Base-by-base conservation (phyloP, 2,113 vertebrate genomes). In the Scolopax mira region DNA sequence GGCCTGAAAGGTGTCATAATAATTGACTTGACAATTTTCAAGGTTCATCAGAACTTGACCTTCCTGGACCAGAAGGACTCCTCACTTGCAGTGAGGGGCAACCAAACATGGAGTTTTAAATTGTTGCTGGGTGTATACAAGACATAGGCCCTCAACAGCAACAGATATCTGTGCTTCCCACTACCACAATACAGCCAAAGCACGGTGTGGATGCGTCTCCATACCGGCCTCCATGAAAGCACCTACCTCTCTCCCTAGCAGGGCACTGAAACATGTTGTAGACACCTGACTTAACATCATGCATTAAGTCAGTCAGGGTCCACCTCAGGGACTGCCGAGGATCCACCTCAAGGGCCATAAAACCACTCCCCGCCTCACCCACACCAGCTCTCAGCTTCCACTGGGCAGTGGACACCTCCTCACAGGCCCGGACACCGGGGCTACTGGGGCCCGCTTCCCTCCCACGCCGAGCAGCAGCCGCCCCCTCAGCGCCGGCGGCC, bases 201-300 rank as follows among this genome's bases (percentile, higher is more conserved):
- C 37, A 48, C 5, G 14, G 18, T 1, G n/a, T 7, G 55, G 18
- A 1, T 18, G 13, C 24, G 41, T 16, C 62, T 62, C 41, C 25
- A 4, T 8, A 52, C 7, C 71, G 8, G 44, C 4, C 44, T 35
- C 23, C 54, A 16, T 1, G 33, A 80, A n/a, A 51, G 37, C 72
- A 33, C 0, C 41, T 14, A 23, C 42, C 42, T 37, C 54, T 75
- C 54, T 75, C 39, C 49, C n/a, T 18, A 23, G 41, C 3, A 18
- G 24, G 35, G 23, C 84, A 37, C 48, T 10, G 33, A 35, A 39
- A 25, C 61, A 10, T 0, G 17, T 2, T 18, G 46, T 6, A 25
- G 41, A 16, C 0, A 0, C 7, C 72, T 11, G 10, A 58, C 51
- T 7, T 17, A 48, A 33, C 16, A 4, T 16, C 27, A 55, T 0